Percentiles rank a stretch among this genome's conserved stretches.
These are phyloP conservation scores for Corythoichthys haematopterus DNA, from an alignment of 2,113 vertebrate species.

Conservation along the genomic window DNA sequence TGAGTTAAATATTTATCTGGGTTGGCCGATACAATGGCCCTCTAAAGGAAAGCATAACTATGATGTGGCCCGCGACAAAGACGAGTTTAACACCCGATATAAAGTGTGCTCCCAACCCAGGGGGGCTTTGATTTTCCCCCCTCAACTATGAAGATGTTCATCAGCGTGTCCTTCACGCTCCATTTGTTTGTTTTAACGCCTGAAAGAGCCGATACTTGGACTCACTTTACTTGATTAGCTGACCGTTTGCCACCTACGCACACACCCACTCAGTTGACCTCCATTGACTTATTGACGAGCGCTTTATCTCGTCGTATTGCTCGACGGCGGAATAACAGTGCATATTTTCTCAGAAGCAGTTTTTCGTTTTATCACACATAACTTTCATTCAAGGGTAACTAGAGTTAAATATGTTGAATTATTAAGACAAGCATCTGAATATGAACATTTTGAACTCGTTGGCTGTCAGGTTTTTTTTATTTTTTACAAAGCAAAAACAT, in stretches of 20 bases:
- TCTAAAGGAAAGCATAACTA: no score
- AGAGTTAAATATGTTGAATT: no score
- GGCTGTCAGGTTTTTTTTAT: no score
- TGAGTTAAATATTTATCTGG: no score
- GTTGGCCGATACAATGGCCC: no score
- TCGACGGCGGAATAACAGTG: conserved; percentile 33
- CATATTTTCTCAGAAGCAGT: conserved; percentile 7
- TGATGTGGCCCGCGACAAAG: no score
- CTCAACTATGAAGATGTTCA: conserved; percentile 7
- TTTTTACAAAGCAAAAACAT: no score
- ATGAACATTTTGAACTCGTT: no score
- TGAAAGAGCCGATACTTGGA: conserved; percentile 41
- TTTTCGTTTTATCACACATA: no score
- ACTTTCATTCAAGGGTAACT: no score
- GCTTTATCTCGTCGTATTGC: conserved; percentile 36
- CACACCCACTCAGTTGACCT: conserved; percentile 25
- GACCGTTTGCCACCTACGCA: conserved; percentile 17
- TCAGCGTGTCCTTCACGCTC: conserved; percentile 39
- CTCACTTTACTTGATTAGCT: conserved; percentile 37
- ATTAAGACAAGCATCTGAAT: no score
- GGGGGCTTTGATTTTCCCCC: conserved; percentile 8
- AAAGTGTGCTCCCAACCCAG: neutral
- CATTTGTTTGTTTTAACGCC: conserved; percentile 32
- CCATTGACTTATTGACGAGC: conserved; percentile 49
- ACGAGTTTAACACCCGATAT: no score